A percentile compares a stretch with the other conserved stretches of the same genome.
phyloP scores from a whole-genome alignment of 2,113 vertebrate genomes.

The Pelvicachromis taeniatus region DNA sequence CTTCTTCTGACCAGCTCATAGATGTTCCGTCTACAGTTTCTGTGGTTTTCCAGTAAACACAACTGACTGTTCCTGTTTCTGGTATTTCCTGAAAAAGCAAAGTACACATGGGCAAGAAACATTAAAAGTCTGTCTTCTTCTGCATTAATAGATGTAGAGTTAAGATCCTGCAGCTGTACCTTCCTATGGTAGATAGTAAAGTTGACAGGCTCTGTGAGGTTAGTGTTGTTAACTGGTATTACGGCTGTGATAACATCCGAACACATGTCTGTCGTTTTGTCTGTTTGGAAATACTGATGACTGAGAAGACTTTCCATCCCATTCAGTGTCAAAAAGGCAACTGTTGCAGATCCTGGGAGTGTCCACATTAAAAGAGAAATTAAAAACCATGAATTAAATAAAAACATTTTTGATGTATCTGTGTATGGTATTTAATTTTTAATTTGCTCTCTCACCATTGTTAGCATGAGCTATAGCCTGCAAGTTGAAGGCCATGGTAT shows the following conservation, averaged over 20 bases:
- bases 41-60: constrained; percentile 68
- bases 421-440: not conserved
- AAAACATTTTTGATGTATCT: not conserved
- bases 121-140: not conserved
- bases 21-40: not conserved
- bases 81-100: constrained; percentile 1
- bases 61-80: constrained; percentile 50
- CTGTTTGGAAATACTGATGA: constrained; percentile 38
- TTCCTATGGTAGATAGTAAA: constrained; percentile 64
- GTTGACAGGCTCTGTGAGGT: constrained; percentile 61
- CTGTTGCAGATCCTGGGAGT: constrained; percentile 49
- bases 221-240: constrained; percentile 44
- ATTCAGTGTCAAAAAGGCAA: constrained; percentile 37
- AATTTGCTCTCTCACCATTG: constrained; percentile 29
- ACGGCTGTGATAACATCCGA: constrained; percentile 53
- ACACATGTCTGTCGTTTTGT: constrained; percentile 53
- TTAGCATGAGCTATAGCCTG: constrained; percentile 29
- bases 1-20: constrained; percentile 62
- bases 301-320: constrained; percentile 61
- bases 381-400: not conserved
- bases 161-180: not conserved
- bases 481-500: constrained; percentile 50
- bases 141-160: not conserved
- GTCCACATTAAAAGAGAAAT: not conserved
- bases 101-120: not conserved